phyloP scores from a whole-genome alignment of 2,113 vertebrate species.

The Nothoprocta perdicaria region DNA sequence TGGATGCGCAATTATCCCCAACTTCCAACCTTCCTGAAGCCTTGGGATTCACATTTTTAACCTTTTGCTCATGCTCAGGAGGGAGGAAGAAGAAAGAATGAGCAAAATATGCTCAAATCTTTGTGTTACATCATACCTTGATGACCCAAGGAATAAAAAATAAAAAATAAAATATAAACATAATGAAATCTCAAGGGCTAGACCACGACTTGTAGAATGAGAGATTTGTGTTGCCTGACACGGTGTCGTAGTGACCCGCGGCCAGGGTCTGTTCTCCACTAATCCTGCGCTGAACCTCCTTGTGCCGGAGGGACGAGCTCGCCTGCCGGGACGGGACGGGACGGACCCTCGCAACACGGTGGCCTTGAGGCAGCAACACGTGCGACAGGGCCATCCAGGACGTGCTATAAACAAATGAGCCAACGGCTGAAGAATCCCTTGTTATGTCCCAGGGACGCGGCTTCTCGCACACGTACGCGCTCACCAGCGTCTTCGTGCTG shows the following conservation, averaged over 20 bases:
- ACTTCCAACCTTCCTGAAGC: not conserved
- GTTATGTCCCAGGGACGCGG: not conserved
- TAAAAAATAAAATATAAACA: no score
- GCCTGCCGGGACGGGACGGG: not conserved
- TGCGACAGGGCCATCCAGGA: not conserved
- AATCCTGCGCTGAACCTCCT: not conserved
- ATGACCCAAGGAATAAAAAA: not conserved
- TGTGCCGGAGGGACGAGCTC: not conserved
- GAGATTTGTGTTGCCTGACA: not conserved
- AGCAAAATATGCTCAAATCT: not conserved
- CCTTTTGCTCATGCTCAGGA: not conserved
- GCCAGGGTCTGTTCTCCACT: not conserved
- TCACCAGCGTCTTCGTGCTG: not conserved
- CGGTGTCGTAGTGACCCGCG: not conserved
- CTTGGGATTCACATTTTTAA: not conserved
- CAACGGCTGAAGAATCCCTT: not conserved
- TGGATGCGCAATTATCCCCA: not conserved
- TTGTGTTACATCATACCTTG: not conserved
- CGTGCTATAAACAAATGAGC: slow-evolving; percentile 25
- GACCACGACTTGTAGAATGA: not conserved
- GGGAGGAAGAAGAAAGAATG: not conserved
- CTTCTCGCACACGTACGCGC: not conserved
- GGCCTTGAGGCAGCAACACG: slow-evolving; percentile 17
- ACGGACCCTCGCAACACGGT: not conserved
- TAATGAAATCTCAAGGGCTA: not conserved